phyloP scores from a whole-genome alignment of 1,140 invertebrate genomes.

The Achroia grisella region DNA sequence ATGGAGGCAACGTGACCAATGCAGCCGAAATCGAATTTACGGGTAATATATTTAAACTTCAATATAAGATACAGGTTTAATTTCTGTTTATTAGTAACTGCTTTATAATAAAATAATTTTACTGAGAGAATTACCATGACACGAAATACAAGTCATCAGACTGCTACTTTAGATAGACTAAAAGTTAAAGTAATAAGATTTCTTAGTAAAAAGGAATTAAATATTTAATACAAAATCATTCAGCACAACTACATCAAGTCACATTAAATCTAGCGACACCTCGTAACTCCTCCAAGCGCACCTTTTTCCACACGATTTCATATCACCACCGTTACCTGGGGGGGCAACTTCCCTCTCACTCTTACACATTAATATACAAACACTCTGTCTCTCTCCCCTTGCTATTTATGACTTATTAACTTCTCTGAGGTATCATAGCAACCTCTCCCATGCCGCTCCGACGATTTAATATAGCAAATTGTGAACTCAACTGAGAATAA shows the following conservation, averaged over 20 bases:
- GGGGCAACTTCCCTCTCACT: slow-evolving; percentile 31
- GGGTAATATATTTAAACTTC: too few relatives aligned
- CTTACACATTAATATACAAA: slow-evolving; percentile 14
- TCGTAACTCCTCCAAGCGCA: slow-evolving; percentile 46
- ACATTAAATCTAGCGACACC: slow-evolving; percentile 42
- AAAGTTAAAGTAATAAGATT: too few relatives aligned
- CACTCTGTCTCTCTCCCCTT: slow-evolving; percentile 33
- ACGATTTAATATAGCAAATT: slow-evolving; percentile 71
- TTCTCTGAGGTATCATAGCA: slow-evolving; percentile 69
- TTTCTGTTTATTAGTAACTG: too few relatives aligned
- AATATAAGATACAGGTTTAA: too few relatives aligned
- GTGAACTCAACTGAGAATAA: slow-evolving; percentile 57
- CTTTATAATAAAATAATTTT: too few relatives aligned
- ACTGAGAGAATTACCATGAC: too few relatives aligned
- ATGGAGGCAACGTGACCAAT: too few relatives aligned
- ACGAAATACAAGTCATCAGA: too few relatives aligned
- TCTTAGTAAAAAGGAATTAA: too few relatives aligned
- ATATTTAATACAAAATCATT: too few relatives aligned
- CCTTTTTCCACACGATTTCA: slow-evolving; percentile 69
- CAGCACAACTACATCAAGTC: slow-evolving; percentile 18
- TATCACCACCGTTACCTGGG: slow-evolving; percentile 55
- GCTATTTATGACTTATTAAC: slow-evolving; percentile 71
- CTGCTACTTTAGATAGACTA: too few relatives aligned
- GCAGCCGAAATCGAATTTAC: too few relatives aligned
- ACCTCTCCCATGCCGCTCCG: slow-evolving; percentile 49